A percentile compares a stretch with the other conserved stretches of the same genome.
Conservation (phyloP, 2,888 invertebrate genomes). For the Dromius quadrimaculatus region DNA sequence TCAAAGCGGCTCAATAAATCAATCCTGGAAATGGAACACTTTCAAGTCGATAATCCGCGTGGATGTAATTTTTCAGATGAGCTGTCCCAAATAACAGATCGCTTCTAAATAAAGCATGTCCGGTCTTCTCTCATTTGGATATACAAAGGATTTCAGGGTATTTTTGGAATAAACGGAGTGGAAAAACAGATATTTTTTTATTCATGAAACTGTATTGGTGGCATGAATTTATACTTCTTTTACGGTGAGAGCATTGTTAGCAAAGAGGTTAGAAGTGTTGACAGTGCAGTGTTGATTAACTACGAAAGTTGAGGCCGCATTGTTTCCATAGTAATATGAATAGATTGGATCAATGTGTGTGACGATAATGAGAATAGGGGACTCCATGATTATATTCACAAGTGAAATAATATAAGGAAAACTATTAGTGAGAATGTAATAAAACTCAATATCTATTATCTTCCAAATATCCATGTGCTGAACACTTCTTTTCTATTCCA, state of each 20-base stretch:
- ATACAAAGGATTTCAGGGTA: slow-evolving; percentile 13
- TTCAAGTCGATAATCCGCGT: slow-evolving; percentile 22
- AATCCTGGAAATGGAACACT: slow-evolving; percentile 1
- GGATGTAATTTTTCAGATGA: slow-evolving; percentile 42
- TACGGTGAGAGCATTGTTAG: neutral
- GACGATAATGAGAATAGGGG: too few relatives aligned
- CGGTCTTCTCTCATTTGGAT: slow-evolving; percentile 36
- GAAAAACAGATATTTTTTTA: slow-evolving; percentile 18
- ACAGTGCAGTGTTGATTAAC: neutral
- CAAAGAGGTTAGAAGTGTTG: slow-evolving; percentile 1
- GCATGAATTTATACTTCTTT: slow-evolving; percentile 2
- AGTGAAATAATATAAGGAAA: too few relatives aligned
- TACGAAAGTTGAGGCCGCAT: too few relatives aligned
- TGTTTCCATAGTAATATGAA: too few relatives aligned
- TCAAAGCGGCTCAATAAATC: slow-evolving; percentile 5
- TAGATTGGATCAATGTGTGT: too few relatives aligned
- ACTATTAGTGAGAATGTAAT: too few relatives aligned
- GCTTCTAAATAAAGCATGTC: slow-evolving; percentile 26
- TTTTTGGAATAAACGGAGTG: slow-evolving; percentile 38
- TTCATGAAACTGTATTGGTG: slow-evolving; percentile 27
- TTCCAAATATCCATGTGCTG: too few relatives aligned
- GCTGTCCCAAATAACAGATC: slow-evolving; percentile 31
- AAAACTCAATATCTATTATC: too few relatives aligned
- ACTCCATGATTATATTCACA: too few relatives aligned
- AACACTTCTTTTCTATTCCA: too few relatives aligned